Percentiles rank a stretch among this genome's conserved stretches.
phyloP scores from a whole-genome alignment of 2,113 vertebrate species.

The Etheostoma cragini region DNA sequence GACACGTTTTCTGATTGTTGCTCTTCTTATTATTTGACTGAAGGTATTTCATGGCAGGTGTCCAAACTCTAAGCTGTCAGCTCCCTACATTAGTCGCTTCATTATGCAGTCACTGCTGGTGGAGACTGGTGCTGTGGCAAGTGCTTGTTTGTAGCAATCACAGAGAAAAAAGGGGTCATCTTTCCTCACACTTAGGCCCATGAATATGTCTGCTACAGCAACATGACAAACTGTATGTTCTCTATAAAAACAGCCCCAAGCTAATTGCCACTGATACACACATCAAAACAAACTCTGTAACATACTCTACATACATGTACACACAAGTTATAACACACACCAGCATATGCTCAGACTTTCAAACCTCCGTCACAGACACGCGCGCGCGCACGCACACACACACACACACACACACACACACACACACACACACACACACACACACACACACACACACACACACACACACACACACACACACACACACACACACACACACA shows the following conservation, averaged over 20 bases:
- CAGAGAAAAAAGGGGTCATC: slow-evolving; percentile 51
- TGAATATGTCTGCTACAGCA: slow-evolving; percentile 37
- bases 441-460: neutral
- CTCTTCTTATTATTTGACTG: slow-evolving; percentile 42
- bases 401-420: neutral
- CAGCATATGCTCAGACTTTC: slow-evolving; percentile 48
- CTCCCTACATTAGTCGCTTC: slow-evolving; percentile 56
- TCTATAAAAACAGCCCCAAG: slow-evolving; percentile 26
- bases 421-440: neutral
- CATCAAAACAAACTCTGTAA: slow-evolving; percentile 53
- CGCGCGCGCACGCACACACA: neutral
- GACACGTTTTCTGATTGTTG: slow-evolving; percentile 20
- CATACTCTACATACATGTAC: slow-evolving; percentile 49
- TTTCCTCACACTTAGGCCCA: slow-evolving; percentile 35
- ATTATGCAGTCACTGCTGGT: slow-evolving; percentile 51
- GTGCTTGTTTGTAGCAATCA: slow-evolving; percentile 50
- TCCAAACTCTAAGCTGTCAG: slow-evolving; percentile 60
- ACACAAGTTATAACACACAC: slow-evolving; percentile 46
- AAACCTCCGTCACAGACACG: neutral
- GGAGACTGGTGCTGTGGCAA: slow-evolving; percentile 45
- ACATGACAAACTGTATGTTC: slow-evolving; percentile 35
- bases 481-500: neutral
- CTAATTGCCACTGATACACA: slow-evolving; percentile 16
- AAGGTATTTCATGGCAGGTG: slow-evolving; percentile 54
- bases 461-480: neutral